Evolutionary conservation across 2,888 invertebrate genomes (phyloP), one percentile per base, ranked within the genome.

Genomic region (Caradrina kadenii): DNA sequence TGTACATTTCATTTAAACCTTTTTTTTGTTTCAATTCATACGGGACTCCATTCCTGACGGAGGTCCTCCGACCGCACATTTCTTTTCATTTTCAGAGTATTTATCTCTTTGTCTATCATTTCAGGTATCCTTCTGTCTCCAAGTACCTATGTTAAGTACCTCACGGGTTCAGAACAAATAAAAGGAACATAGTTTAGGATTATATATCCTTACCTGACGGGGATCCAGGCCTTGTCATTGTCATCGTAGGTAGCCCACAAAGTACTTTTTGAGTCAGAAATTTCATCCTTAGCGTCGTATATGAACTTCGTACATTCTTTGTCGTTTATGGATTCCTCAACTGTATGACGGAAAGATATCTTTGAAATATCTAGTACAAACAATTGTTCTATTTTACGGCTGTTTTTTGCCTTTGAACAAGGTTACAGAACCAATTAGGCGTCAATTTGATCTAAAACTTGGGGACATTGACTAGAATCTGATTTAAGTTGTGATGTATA

Each of bases 211-310:
- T 86, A 93, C 93, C 90, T 92, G n/a, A 91, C 80, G 26, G 94
- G 94, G 22, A 86, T 68, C 91, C 91, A 93, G 0, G 63, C 69
- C 7, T 69, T 21, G 3, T 65, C 68, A 0, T 67, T 64, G 1
- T 76, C 45, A n/a, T 87, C 80, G 56, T 86, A 89, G 22, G 48
- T 53, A 2, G 90, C 93, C 91, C 92, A 93, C n/a, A 93, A n/a
- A 21, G 86, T 87, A 19, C 76, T 42, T 60, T 72, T 80, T 0
- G 15, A 11, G 13, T 85, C 80, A 22, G 49, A 35, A 3, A 55
- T 61, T 2, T 69, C 63, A n/a, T 78, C 68, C 8, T 26, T 54
- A 8, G 0, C 0, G 13, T 82, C 52, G 21, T 61, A 49, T 19
- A 39, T 1, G 64, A 90, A 93, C 69, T 89, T 93, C 0, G 82